phyloP scores from a whole-genome alignment of 2,888 invertebrate genomes.

The Mythimna albipuncta region DNA sequence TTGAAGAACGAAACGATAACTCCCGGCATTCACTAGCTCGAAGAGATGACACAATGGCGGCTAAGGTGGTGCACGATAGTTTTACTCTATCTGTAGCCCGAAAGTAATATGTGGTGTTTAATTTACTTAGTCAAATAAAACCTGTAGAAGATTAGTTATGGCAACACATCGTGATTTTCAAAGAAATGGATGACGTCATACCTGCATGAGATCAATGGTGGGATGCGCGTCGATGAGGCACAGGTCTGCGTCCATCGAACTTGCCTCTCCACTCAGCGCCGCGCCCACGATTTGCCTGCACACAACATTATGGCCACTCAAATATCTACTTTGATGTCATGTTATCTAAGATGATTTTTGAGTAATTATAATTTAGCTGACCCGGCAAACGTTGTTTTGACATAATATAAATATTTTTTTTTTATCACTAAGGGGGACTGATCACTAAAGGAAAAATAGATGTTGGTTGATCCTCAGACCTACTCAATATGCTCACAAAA shows the following conservation, averaged over 20 bases:
- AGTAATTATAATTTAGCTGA: neutral
- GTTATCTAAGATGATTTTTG: neutral
- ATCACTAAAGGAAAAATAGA: no score
- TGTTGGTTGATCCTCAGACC: no score
- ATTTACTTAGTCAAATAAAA: neutral
- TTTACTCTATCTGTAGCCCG: neutral
- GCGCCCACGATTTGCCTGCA: constrained; percentile 61
- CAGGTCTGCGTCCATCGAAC: constrained; percentile 71
- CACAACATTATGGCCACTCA: constrained; percentile 6
- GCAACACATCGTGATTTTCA: neutral
- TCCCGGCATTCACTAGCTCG: no score
- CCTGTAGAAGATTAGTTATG: neutral
- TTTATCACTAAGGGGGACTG: no score
- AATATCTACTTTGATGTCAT: neutral
- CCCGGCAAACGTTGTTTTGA: no score
- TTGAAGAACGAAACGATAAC: no score
- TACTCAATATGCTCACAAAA: no score
- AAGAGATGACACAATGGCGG: no score
- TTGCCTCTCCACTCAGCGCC: constrained; percentile 47
- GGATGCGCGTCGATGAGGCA: constrained; percentile 82
- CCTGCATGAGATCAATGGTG: constrained; percentile 87
- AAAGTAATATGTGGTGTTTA: neutral
- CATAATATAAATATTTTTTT: no score
- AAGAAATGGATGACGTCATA: constrained; percentile 53
- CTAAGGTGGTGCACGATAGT: no score